Evolutionary conservation across 2,888 invertebrate genomes (phyloP).

Genomic region (Stenoptilia bipunctidactyla): DNA sequence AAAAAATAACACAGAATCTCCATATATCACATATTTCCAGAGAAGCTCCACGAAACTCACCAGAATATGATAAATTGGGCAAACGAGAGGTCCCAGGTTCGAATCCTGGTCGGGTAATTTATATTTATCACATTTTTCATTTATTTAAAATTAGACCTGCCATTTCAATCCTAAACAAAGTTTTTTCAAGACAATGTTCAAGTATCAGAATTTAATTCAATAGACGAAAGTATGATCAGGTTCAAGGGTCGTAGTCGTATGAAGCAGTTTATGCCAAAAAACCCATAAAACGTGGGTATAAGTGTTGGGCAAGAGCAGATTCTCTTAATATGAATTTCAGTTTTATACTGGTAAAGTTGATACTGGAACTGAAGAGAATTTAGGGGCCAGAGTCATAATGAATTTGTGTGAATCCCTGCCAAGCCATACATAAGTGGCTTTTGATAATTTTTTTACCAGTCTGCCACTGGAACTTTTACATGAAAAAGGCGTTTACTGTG

Average conservation of each 20-base stretch:
- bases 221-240: slow-evolving; percentile 13
- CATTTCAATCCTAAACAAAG: slow-evolving; percentile 11
- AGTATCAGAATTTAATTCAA: slow-evolving; percentile 9
- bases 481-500: slow-evolving; percentile 7
- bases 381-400: slow-evolving; percentile 14
- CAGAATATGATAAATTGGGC: slow-evolving; percentile 16
- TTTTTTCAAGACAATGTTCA: slow-evolving; percentile 10
- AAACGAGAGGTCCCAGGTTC: too few relatives aligned
- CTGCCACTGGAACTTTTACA: slow-evolving; percentile 9
- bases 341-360: slow-evolving; percentile 14
- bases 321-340: slow-evolving; percentile 13
- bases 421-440: slow-evolving; percentile 7
- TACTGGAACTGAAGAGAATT: slow-evolving; percentile 12
- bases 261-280: slow-evolving; percentile 14
- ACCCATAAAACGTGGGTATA: slow-evolving; percentile 12
- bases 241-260: slow-evolving; percentile 11
- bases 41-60: slow-evolving; percentile 10
- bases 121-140: too few relatives aligned
- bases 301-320: slow-evolving; percentile 11
- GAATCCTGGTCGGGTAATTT: too few relatives aligned
- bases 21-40: slow-evolving; percentile 12
- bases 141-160: slow-evolving; percentile 15
- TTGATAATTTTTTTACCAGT: slow-evolving; percentile 13
- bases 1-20: slow-evolving; percentile 17
- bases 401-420: slow-evolving; percentile 8